Conservation (phyloP, 2,797 vertebrate genomes). For the Smutsia gigantea region DNA sequence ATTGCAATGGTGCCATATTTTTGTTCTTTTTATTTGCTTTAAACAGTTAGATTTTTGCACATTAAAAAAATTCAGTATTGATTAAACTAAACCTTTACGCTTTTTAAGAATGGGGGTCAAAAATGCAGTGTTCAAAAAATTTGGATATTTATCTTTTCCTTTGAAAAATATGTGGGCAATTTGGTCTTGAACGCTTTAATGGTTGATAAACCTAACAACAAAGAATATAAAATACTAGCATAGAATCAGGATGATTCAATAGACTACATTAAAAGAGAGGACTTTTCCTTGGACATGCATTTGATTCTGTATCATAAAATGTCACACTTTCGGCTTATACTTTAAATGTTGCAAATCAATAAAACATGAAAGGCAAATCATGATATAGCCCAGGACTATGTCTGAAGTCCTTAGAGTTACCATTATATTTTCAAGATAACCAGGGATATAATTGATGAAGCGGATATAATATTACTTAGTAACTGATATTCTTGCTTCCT, state of each 20-base stretch:
- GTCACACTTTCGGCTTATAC: background rate
- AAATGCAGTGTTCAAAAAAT: conserved; percentile 55
- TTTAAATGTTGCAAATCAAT: conserved; percentile 55
- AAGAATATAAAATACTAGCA: background rate
- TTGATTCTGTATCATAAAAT: conserved; percentile 44
- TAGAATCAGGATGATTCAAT: background rate
- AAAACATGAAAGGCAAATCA: conserved; percentile 44
- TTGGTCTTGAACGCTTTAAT: conserved; percentile 16
- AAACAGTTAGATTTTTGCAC: conserved; percentile 58
- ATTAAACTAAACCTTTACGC: conserved; percentile 43
- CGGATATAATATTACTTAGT: conserved; percentile 6
- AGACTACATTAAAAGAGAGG: conserved; percentile 3
- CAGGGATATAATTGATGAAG: background rate
- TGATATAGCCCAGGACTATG: background rate
- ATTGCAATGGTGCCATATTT: conserved; percentile 30
- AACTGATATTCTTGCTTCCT: conserved; percentile 55
- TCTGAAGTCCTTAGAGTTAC: conserved; percentile 4
- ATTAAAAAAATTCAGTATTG: conserved; percentile 64
- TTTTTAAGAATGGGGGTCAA: conserved; percentile 44
- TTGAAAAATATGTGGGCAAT: conserved; percentile 44
- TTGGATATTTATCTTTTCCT: conserved; percentile 9
- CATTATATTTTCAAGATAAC: conserved; percentile 45
- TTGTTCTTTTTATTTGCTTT: conserved; percentile 39
- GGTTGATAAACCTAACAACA: background rate
- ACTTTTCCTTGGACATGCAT: conserved; percentile 30